Conservation (phyloP, 2,797 vertebrate species). For the Sparus aurata region DNA sequence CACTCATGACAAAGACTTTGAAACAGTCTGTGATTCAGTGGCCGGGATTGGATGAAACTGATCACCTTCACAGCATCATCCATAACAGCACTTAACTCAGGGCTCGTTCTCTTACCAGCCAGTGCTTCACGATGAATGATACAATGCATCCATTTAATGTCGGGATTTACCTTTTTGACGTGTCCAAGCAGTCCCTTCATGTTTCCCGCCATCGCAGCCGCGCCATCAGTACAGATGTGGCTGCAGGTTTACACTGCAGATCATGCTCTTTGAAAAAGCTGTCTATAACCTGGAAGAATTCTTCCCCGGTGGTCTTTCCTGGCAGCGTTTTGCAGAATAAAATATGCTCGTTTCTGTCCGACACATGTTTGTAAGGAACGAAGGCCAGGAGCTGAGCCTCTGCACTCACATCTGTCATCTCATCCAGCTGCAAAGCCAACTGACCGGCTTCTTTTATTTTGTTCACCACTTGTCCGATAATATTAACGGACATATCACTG, state of each 20-base stretch:
- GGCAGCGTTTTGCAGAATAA: background rate
- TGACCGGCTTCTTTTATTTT: background rate
- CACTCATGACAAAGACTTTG: no score
- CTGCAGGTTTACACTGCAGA: no score
- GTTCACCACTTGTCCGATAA: background rate
- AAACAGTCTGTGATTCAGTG: no score
- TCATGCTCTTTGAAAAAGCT: background rate
- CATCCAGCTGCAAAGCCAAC: background rate
- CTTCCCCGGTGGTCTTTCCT: background rate
- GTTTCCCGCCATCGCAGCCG: no score
- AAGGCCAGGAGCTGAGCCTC: background rate
- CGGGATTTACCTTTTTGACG: no score
- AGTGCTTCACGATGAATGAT: no score
- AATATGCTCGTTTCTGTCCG: background rate
- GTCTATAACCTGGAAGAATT: background rate
- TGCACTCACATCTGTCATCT: slow-evolving; percentile 1
- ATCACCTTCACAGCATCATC: no score
- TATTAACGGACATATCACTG: background rate
- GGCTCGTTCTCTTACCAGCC: background rate
- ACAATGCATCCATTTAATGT: no score
- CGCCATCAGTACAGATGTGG: no score
- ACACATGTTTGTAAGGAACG: background rate
- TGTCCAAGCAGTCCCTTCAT: no score
- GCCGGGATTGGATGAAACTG: no score
- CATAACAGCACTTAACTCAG: background rate